These are phyloP conservation scores for Dryoscopus gambensis DNA, from an alignment of 2,113 vertebrate genomes.

Conservation along the genomic window DNA sequence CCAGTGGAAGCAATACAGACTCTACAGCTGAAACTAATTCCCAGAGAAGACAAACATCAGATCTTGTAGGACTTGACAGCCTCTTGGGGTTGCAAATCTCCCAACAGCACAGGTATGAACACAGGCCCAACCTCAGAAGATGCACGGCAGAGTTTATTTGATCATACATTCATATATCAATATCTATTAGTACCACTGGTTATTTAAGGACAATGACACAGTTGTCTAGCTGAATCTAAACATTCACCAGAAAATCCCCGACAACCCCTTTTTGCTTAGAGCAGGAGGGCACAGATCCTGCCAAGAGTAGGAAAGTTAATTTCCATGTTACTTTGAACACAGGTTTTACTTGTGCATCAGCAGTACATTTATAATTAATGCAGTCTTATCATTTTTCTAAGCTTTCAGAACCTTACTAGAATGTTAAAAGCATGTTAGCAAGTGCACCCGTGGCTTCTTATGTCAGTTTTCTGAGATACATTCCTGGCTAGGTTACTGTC, in stretches of 20 bases:
- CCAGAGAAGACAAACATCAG: neutral
- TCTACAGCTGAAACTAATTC: neutral
- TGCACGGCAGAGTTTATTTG: neutral
- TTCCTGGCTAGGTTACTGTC: neutral
- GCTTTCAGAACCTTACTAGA: neutral
- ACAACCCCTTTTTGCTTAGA: neutral
- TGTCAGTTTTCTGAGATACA: neutral
- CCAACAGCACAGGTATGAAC: fast-evolving
- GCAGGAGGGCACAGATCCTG: neutral
- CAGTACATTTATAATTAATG: neutral
- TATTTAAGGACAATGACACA: neutral
- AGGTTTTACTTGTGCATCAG: neutral
- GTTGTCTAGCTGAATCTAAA: neutral
- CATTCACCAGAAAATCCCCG: neutral
- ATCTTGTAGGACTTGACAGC: neutral
- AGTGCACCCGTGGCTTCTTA: neutral
- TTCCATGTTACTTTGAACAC: neutral
- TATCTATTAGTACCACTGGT: too few relatives aligned
- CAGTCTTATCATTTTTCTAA: neutral
- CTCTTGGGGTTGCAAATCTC: neutral
- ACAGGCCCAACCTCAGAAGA: neutral
- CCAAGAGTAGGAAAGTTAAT: neutral
- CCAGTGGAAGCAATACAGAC: neutral
- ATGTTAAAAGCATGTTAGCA: neutral
- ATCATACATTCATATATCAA: neutral